Evolutionary conservation across 2,888 invertebrate genomes (phyloP), one percentile per base, ranked within the genome.

Genomic region (Kryphioiulus occultus): DNA sequence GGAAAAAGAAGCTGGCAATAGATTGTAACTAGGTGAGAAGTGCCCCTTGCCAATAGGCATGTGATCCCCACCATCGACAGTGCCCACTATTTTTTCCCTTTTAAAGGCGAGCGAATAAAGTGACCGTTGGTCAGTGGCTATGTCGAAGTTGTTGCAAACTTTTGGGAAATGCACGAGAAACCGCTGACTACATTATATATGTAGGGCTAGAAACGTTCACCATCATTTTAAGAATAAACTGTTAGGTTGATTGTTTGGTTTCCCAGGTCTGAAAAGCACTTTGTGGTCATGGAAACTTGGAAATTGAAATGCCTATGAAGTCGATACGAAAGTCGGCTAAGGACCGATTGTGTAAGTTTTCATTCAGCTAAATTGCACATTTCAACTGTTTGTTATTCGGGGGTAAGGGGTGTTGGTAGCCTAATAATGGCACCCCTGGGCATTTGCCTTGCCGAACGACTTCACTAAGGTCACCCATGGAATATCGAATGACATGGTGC

Each of bases 1-100:
- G 78, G 78, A 78, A 30, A 17, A 78, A 78, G 78, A 30, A 78
- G 78, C 78, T 30, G 78, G 78, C 78, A 30, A 78, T 78, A 78
- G 30, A 30, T 78, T 30, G 78, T 78, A 78, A 78, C 78, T 78
- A 78, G 78, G 78, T 78, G 78, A 78, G 78, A 78, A 78, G 78
- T 78, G 78, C 78, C 78, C 78, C 78, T 78, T 78, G 59, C 59
- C 59, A 68, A 68, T 68, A 68, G 68, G 26, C 15, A 22, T 12
- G 22, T 12, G 10, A 68, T 78, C 30, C 44, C 78, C 26, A 78
- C 30, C 78, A 15, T 22, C 68, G 22, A 1, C 59, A n/a, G 7
- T 19, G 5, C n/a, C 9, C 59, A 7, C 1, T 15, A n/a, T 22
- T 68, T 68, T 35, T 35, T 35, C 35, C 22, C 26, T 30, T 30